Conservation (phyloP, 1,140 invertebrate genomes). For the Pomacea maculata region DNA sequence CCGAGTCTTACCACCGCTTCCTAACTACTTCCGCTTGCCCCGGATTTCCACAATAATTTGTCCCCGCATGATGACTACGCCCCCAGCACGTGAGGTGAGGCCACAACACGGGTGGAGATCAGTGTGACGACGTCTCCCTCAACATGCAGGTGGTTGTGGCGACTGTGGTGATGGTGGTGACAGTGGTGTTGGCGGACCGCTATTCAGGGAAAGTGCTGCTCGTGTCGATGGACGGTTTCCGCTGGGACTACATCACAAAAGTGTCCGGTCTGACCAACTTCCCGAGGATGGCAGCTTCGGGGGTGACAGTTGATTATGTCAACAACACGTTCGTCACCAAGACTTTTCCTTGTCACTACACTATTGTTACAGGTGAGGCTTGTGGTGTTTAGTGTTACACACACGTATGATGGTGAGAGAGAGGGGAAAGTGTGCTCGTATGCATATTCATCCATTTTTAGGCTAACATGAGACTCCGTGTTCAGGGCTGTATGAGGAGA, state of each 20-base stretch:
- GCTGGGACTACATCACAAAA: slow-evolving; percentile 62
- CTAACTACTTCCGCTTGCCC: too few species aligned
- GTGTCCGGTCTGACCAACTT: slow-evolving; percentile 51
- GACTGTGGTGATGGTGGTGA: not conserved
- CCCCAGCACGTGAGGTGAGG: too few species aligned
- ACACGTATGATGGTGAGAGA: too few species aligned
- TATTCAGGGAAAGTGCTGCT: slow-evolving; percentile 55
- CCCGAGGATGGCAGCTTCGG: slow-evolving; percentile 49
- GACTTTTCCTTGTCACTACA: slow-evolving; percentile 84
- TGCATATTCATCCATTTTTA: not conserved
- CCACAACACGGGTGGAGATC: too few species aligned
- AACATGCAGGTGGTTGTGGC: too few species aligned
- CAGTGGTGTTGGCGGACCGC: not conserved
- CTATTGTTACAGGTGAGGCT: slow-evolving; percentile 76
- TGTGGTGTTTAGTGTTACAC: not conserved
- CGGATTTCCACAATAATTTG: too few species aligned
- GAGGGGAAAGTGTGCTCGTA: too few species aligned
- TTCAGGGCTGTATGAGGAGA: slow-evolving; percentile 73
- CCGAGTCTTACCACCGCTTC: too few species aligned
- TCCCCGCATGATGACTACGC: too few species aligned
- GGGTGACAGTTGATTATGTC: slow-evolving; percentile 51
- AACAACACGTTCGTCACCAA: slow-evolving; percentile 75
- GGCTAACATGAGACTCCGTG: not conserved
- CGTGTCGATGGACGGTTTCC: slow-evolving; percentile 65
- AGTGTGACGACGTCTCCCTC: too few species aligned